Conservation (phyloP, 1,140 invertebrate genomes). For the Drosophila parabipectinata region DNA sequence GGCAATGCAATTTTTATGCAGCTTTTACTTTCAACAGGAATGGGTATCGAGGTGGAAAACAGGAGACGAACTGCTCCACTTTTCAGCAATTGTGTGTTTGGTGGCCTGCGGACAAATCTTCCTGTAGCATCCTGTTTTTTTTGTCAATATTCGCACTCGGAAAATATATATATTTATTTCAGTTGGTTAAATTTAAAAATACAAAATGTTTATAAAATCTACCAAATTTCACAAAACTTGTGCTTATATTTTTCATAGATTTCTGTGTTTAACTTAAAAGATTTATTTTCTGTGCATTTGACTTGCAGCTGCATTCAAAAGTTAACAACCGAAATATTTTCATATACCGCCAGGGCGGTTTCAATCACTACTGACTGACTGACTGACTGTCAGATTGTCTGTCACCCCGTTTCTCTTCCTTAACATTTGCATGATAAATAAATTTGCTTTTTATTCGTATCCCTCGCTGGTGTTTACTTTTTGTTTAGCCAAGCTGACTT, state of each 20-base stretch:
- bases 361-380: conserved; percentile 59
- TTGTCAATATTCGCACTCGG: conserved; percentile 21
- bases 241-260: neutral
- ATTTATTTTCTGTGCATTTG: conserved; percentile 5
- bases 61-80: conserved; percentile 53
- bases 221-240: neutral
- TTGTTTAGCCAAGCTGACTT: conserved; percentile 44
- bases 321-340: conserved; percentile 75
- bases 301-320: conserved; percentile 40
- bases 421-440: conserved; percentile 72
- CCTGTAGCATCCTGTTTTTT: conserved; percentile 12
- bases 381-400: conserved; percentile 43
- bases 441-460: conserved; percentile 54
- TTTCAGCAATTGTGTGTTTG: conserved; percentile 72
- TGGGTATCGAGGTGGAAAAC: conserved; percentile 9
- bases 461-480: conserved; percentile 21
- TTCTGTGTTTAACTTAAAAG: neutral
- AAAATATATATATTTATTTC: conserved; percentile 1
- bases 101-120: conserved; percentile 27
- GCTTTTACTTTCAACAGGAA: conserved; percentile 68
- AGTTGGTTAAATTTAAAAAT: neutral
- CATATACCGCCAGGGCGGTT: conserved; percentile 46
- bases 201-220: neutral
- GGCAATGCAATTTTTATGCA: conserved; percentile 57
- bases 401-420: neutral